These are phyloP conservation scores for Lasioglossum marginatum DNA, from an alignment of 2,888 invertebrate species.

Conservation along the genomic window DNA sequence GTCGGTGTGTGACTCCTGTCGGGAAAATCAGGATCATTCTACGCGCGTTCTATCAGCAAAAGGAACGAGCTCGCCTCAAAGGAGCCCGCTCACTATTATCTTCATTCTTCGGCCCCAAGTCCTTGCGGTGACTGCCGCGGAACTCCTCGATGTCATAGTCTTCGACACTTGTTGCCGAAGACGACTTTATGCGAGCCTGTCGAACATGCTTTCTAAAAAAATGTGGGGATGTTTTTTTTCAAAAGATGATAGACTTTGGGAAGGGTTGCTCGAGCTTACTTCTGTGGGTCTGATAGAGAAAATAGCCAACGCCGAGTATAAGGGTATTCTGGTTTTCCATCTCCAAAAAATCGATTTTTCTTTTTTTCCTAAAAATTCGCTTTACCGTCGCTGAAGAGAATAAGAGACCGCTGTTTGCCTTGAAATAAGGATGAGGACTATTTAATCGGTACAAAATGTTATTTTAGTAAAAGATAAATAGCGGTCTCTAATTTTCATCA, in stretches of 20 bases:
- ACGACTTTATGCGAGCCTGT: background rate
- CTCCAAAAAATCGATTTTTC: background rate
- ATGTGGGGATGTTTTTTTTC: background rate
- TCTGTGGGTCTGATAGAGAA: background rate
- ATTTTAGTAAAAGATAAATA: background rate
- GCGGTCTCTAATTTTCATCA: background rate
- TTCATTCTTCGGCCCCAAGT: constrained; percentile 46
- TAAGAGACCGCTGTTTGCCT: background rate
- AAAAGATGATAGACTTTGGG: background rate
- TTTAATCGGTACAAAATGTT: background rate
- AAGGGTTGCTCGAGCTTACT: background rate
- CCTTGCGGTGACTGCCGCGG: constrained; percentile 22
- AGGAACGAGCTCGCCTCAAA: constrained; percentile 48
- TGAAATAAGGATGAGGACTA: too few relatives aligned
- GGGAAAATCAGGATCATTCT: constrained; percentile 66
- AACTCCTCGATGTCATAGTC: background rate
- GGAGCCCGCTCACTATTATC: constrained; percentile 60
- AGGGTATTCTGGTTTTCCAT: background rate
- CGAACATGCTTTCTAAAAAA: background rate
- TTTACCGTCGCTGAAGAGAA: background rate
- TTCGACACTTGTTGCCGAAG: constrained; percentile 7
- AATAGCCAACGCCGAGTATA: background rate
- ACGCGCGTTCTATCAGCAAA: constrained; percentile 30
- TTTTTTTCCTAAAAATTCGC: background rate
- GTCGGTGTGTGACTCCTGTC: constrained; percentile 50